phyloP scores from a whole-genome alignment of 2,888 invertebrate species.

The Cephus nigrinus region DNA sequence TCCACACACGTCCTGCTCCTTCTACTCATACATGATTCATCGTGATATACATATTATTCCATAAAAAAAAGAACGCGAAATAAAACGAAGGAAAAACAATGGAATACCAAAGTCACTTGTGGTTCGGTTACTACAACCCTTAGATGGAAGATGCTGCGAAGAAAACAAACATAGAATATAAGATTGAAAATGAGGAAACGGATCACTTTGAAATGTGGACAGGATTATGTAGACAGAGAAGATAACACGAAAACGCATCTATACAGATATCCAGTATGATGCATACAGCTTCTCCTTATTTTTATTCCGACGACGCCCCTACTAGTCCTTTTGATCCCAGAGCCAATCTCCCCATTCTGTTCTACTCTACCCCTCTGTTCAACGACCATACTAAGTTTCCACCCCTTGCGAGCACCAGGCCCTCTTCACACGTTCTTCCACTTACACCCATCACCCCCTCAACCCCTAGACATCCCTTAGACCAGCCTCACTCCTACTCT shows the following conservation, averaged over 20 bases:
- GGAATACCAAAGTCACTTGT: not conserved
- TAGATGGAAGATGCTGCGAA: too few relatives aligned
- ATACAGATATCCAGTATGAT: constrained; percentile 10
- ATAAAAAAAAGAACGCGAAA: not conserved
- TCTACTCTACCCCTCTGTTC: constrained; percentile 15
- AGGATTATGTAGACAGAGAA: not conserved
- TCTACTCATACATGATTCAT: not conserved
- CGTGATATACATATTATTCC: not conserved
- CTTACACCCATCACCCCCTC: constrained; percentile 34
- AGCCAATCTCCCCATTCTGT: constrained; percentile 39
- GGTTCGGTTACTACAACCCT: too few relatives aligned
- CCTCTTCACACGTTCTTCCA: constrained; percentile 54
- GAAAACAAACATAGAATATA: too few relatives aligned
- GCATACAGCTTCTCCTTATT: constrained; percentile 28
- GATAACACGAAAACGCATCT: constrained; percentile 1
- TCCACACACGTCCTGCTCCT: not conserved
- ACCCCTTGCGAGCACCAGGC: constrained; percentile 27
- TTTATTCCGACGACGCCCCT: constrained; percentile 22
- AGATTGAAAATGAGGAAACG: too few relatives aligned
- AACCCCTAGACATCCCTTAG: constrained; percentile 13
- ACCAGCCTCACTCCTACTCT: constrained; percentile 11
- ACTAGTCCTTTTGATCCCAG: constrained; percentile 43
- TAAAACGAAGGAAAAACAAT: not conserved
- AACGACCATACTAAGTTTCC: constrained; percentile 23
- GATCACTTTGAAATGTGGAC: too few relatives aligned